These are phyloP conservation scores for Enteromius argenteus DNA, from an alignment of 2,797 vertebrate genomes.

Conservation along the genomic window DNA sequence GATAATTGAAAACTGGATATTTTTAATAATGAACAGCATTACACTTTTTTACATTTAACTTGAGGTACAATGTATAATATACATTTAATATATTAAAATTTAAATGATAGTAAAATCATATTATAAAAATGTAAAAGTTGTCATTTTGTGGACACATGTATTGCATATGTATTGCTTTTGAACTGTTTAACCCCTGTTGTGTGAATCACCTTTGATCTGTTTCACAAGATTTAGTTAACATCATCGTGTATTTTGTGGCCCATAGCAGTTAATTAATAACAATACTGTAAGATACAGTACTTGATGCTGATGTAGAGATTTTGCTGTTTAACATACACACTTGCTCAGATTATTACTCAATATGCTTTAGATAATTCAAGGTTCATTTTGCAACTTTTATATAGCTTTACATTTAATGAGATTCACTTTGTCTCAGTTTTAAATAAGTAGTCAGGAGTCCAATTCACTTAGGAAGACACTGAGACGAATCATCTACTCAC, in stretches of 20 bases:
- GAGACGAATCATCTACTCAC: slow-evolving; percentile 24
- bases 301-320: neutral
- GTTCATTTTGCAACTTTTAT: neutral
- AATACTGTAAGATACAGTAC: neutral
- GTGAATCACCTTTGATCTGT: slow-evolving; percentile 34
- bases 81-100: neutral
- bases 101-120: neutral
- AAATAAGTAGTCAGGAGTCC: neutral
- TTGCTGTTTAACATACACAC: neutral
- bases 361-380: neutral
- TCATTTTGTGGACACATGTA: neutral
- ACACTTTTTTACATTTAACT: too few species aligned
- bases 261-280: slow-evolving; percentile 16
- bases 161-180: neutral
- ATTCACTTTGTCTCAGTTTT: neutral
- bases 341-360: neutral
- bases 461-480: neutral
- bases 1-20: neutral
- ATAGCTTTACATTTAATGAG: neutral
- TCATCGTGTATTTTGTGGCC: neutral
- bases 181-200: slow-evolving; percentile 2
- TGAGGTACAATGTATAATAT: neutral
- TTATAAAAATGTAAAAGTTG: neutral
- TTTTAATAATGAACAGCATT: neutral
- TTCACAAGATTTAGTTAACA: slow-evolving; percentile 21